Evolutionary conservation across 2,113 vertebrate genomes (phyloP), one percentile per base, ranked within the genome.

Genomic region (Chloropsis cyanopogon): DNA sequence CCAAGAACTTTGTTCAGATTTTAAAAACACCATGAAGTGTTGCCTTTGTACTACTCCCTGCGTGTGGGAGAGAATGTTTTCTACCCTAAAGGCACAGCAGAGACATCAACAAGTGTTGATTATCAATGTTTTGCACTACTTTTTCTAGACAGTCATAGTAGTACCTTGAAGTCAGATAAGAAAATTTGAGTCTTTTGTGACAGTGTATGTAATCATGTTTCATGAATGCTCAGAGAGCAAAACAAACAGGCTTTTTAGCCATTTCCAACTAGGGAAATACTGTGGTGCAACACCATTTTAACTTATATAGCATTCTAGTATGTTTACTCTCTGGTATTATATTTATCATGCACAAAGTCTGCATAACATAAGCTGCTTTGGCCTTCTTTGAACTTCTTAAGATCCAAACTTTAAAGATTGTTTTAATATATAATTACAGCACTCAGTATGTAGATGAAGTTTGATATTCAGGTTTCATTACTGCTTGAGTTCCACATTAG

Each of bases 1-100:
- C 99, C 59, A 99, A 98, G 97, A 99, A 98, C 97, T 99, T 99
- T 35, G 92, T 99, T 50, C 97, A 98, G 92, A 93, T 98, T 80
- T 95, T 99, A 78, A 80, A 89, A 92, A 95, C 96, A 66, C 95
- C 95, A 26, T 97, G 96, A 97, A 63, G 35, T 41, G 64, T 96
- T 82, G 91, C 83, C 69, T 92, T 50, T 60, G 12, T 47, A 72
- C 78, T 35, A 63, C 85, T 93, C 82, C 83, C 80, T 71, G 26
- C 4, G 4, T 10, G 17, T 29, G 75, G 93, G 96, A 95, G 86
- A 71, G 94, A 95, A 95, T 89, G 72, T 86, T 92, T 92, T 78
- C 69, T 84, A 86, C 65, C 93, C 93, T 89, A 86, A 93, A 95
- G 93, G 90, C 93, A 90, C 91, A 95, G 82, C 85, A 54, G 59